Evolutionary conservation across 2,797 vertebrate genomes (phyloP).

Genomic region (Lycodopsis pacificus): DNA sequence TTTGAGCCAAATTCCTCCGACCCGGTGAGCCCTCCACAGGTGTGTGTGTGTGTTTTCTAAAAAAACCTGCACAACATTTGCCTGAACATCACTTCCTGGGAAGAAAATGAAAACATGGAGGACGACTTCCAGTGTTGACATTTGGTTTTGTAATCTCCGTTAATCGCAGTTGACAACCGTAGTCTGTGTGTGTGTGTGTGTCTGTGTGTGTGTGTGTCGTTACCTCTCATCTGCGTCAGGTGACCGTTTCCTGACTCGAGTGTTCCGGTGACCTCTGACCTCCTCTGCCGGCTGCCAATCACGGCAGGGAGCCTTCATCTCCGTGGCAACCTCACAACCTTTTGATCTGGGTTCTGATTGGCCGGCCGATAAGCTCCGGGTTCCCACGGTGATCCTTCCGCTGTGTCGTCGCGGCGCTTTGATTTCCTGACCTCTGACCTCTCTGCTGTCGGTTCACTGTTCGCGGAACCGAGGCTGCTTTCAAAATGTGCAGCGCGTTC

Average conservation of each 20-base stretch:
- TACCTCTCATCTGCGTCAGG: constrained; percentile 42
- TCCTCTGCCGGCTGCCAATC: constrained; percentile 12
- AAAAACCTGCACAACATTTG: neutral
- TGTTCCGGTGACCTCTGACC: constrained; percentile 48
- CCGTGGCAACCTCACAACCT: constrained; percentile 31
- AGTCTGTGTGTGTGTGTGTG: constrained; percentile 8
- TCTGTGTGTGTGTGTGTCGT: neutral
- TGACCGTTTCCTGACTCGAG: constrained; percentile 38
- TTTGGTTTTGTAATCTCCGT: neutral
- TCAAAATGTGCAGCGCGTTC: neutral
- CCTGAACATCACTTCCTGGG: neutral
- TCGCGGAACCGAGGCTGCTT: constrained; percentile 6
- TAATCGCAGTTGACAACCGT: neutral
- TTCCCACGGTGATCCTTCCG: constrained; percentile 49
- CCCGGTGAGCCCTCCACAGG: constrained; percentile 1
- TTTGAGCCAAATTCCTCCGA: constrained; percentile 33
- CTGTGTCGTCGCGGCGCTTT: neutral
- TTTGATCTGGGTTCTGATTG: constrained; percentile 49
- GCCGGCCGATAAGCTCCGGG: neutral
- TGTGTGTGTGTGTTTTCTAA: constrained; percentile 3
- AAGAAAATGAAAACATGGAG: constrained; percentile 1
- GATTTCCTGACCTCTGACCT: constrained; percentile 28
- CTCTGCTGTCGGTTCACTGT: neutral
- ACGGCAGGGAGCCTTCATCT: constrained; percentile 31
- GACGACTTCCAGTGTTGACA: neutral